These are phyloP conservation scores for Muntiacus reevesi DNA, from an alignment of 2,113 vertebrate species.

Conservation along the genomic window DNA sequence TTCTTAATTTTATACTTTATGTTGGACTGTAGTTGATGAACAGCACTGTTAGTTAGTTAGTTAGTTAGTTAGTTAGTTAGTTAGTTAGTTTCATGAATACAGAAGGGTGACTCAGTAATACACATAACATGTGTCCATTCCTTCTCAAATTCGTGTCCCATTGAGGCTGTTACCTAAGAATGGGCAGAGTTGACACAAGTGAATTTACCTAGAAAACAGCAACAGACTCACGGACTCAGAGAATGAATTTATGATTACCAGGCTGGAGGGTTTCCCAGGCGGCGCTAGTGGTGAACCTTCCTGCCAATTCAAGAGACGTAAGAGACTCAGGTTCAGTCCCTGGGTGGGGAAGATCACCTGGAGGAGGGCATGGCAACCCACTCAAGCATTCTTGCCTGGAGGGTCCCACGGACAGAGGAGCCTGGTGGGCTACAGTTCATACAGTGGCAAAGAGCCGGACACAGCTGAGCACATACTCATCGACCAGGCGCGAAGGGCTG, in stretches of 20 bases:
- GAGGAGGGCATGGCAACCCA: neutral
- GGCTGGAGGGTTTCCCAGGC: neutral
- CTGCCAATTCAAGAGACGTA: neutral
- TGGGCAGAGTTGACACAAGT: neutral
- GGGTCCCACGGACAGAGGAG: neutral
- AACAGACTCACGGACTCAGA: neutral
- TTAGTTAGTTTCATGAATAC: neutral
- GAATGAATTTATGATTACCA: neutral
- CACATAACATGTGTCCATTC: neutral
- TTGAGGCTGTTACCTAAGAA: neutral
- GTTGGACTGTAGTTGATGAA: neutral
- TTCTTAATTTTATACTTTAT: neutral
- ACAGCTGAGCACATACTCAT: neutral
- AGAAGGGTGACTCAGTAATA: neutral
- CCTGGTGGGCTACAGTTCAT: neutral
- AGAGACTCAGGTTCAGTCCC: neutral
- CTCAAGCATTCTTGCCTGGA: neutral
- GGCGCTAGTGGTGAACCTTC: neutral
- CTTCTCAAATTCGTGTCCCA: neutral
- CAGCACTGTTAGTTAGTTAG: neutral
- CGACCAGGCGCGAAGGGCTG: accelerated
- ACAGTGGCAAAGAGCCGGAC: neutral
- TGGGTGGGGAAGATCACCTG: neutral
- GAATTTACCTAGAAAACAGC: neutral
- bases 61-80: neutral